Conservation (phyloP, 2,113 vertebrate genomes). For the Tautogolabrus adspersus region DNA sequence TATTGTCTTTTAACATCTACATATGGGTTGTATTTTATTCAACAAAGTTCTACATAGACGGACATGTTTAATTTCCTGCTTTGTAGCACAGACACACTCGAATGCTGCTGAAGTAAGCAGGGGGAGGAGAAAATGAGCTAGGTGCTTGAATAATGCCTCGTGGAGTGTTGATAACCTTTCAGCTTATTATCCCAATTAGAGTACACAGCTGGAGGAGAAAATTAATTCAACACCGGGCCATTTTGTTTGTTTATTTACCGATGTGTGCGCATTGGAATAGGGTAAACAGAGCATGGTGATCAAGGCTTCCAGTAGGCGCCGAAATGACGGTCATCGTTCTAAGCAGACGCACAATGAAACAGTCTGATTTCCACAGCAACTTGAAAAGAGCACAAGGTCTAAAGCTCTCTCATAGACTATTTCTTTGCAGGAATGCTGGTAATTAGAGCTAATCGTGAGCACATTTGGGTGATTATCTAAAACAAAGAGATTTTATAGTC, state of each 20-base stretch:
- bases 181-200: slow-evolving; percentile 84
- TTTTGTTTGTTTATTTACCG: slow-evolving; percentile 82
- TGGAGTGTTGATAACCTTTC: slow-evolving; percentile 82
- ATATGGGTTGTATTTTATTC: neutral
- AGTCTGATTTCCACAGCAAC: slow-evolving; percentile 24
- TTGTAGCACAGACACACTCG: slow-evolving; percentile 23
- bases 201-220: slow-evolving; percentile 82
- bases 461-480: slow-evolving; percentile 21
- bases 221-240: slow-evolving; percentile 76
- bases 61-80: slow-evolving; percentile 12
- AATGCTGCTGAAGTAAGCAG: slow-evolving; percentile 15
- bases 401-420: neutral
- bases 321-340: slow-evolving; percentile 17
- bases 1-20: neutral
- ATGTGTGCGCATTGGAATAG: slow-evolving; percentile 57
- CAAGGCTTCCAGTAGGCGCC: slow-evolving; percentile 4
- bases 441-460: slow-evolving; percentile 8
- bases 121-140: slow-evolving; percentile 44
- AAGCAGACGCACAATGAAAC: slow-evolving; percentile 1
- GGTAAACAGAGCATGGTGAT: slow-evolving; percentile 67
- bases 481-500: slow-evolving; percentile 26
- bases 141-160: slow-evolving; percentile 74
- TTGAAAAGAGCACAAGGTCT: slow-evolving; percentile 10
- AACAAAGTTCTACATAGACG: neutral
- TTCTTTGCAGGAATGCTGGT: neutral